These are phyloP conservation scores for Xestia ashworthii DNA, from an alignment of 2,888 invertebrate genomes.

Conservation along the genomic window DNA sequence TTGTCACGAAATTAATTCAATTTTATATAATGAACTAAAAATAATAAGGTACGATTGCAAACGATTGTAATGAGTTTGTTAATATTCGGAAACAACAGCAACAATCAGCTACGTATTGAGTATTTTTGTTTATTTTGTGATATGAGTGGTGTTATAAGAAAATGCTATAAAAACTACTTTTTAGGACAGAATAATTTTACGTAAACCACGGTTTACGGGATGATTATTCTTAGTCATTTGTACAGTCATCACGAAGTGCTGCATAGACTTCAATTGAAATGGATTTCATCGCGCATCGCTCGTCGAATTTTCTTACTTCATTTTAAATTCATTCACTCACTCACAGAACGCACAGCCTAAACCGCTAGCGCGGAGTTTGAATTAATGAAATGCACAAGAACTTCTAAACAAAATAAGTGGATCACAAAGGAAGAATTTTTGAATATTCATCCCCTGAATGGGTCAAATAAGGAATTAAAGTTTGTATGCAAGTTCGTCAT, in stretches of 20 bases:
- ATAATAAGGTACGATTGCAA: constrained; percentile 21
- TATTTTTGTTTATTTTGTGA: constrained; percentile 4
- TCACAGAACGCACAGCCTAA: neutral
- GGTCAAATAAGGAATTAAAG: neutral
- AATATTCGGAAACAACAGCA: constrained; percentile 33
- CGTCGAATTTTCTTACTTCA: neutral
- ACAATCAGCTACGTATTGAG: constrained; percentile 10
- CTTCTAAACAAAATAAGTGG: too few species aligned
- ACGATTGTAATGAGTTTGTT: constrained; percentile 32
- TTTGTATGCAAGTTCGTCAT: neutral
- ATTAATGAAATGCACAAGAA: neutral
- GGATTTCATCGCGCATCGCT: neutral
- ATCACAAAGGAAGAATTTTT: too few species aligned
- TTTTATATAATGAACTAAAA: constrained; percentile 40
- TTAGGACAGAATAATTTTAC: neutral
- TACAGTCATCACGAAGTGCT: neutral
- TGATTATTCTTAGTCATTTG: neutral
- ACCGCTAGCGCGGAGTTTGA: neutral
- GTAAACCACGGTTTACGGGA: neutral
- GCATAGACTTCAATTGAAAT: neutral
- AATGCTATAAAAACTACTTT: neutral
- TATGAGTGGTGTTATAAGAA: neutral
- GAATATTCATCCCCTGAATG: neutral
- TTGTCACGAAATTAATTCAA: constrained; percentile 39
- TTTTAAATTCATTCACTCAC: neutral